Evolutionary conservation across 2,113 vertebrate genomes (phyloP).

Genomic region (Ceuthmochares aereus): DNA sequence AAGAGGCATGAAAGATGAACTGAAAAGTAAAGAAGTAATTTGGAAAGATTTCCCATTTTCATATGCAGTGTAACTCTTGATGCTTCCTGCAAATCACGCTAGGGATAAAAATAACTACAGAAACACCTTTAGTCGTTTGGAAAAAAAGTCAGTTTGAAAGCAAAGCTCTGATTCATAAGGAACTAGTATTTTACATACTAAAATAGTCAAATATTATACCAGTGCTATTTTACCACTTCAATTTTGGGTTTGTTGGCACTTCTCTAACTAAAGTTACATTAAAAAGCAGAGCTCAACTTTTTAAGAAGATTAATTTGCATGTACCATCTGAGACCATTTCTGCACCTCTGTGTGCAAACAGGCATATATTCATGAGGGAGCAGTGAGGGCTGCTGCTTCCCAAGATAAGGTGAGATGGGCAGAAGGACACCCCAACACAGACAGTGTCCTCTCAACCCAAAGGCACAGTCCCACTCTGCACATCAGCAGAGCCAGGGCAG

Average conservation of each 20-base stretch:
- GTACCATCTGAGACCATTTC: neutral
- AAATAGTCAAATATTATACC: neutral
- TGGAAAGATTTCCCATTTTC: constrained; percentile 46
- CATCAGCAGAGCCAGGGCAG: neutral
- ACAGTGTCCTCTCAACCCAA: neutral
- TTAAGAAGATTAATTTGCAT: neutral
- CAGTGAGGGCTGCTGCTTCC: neutral
- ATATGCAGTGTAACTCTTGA: constrained; percentile 4
- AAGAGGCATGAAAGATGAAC: constrained; percentile 60
- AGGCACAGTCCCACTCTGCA: neutral
- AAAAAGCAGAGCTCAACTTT: neutral
- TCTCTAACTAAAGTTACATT: neutral
- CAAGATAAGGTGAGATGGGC: neutral
- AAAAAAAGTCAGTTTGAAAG: neutral
- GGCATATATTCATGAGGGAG: neutral
- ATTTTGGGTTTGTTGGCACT: neutral
- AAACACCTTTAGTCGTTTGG: neutral
- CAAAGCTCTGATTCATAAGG: neutral
- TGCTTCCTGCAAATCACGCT: constrained; percentile 31
- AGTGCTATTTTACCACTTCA: neutral
- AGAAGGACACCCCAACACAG: neutral
- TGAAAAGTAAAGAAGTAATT: constrained; percentile 64
- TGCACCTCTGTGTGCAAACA: neutral
- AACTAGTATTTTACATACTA: neutral
- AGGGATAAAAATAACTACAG: neutral